phyloP scores from a whole-genome alignment of 2,888 invertebrate species.

The Aphidoletes aphidimyza region DNA sequence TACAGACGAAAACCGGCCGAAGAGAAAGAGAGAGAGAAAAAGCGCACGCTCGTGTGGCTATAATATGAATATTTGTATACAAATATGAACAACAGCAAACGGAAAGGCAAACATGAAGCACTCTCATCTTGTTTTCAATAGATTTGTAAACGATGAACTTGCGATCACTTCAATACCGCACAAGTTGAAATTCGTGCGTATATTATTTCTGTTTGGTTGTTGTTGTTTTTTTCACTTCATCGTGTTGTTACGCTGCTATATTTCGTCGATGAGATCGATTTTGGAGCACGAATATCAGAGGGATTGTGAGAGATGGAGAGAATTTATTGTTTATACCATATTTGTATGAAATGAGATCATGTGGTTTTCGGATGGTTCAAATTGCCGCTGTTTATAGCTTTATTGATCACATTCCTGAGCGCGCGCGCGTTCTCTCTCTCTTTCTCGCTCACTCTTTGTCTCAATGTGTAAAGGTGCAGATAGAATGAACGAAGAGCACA shows the following conservation, averaged over 20 bases:
- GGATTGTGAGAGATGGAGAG: too few species aligned
- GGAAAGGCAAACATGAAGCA: slow-evolving; percentile 16
- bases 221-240: neutral
- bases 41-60: too few species aligned
- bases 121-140: slow-evolving; percentile 33
- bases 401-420: slow-evolving; percentile 33
- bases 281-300: neutral
- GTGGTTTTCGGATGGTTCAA: slow-evolving; percentile 14
- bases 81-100: slow-evolving; percentile 40
- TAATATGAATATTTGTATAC: neutral
- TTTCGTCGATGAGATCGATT: neutral
- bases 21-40: neutral
- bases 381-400: slow-evolving; percentile 41
- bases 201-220: neutral
- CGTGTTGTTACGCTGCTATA: neutral
- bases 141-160: slow-evolving; percentile 51
- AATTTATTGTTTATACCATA: slow-evolving; percentile 36
- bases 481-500: neutral
- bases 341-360: slow-evolving; percentile 49
- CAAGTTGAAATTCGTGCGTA: slow-evolving; percentile 48
- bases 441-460: neutral
- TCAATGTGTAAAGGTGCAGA: too few species aligned
- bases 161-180: slow-evolving; percentile 45
- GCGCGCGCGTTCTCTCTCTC: neutral
- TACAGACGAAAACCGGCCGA: neutral